Conservation (phyloP, 2,797 vertebrate genomes). For the Capromys pilorides region DNA sequence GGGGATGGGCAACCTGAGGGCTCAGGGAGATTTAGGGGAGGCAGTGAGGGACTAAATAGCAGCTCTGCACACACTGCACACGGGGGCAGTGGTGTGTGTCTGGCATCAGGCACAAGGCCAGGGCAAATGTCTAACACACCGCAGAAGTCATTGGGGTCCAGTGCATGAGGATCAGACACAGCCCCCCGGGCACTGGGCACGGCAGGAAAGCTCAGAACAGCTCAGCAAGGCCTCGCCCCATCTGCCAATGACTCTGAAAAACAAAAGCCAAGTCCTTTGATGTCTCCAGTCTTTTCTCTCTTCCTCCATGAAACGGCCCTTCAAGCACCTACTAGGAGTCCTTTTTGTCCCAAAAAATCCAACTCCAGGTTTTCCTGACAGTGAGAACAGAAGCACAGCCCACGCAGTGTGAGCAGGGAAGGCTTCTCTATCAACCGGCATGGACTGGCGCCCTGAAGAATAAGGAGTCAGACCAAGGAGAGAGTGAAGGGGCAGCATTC, state of each 20-base stretch:
- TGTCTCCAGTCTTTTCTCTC: background rate
- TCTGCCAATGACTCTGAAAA: background rate
- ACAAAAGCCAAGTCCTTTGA: background rate
- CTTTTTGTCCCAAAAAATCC: background rate
- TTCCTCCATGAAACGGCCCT: background rate
- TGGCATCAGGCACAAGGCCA: accelerated
- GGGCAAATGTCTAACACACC: too few relatives aligned
- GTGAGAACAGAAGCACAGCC: background rate
- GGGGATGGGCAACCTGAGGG: background rate
- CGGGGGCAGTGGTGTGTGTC: background rate
- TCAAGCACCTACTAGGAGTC: background rate
- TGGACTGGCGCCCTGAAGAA: background rate
- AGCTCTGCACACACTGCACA: background rate
- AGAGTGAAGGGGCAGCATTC: background rate
- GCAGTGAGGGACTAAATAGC: background rate
- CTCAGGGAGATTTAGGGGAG: background rate
- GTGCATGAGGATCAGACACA: background rate
- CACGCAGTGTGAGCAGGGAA: background rate
- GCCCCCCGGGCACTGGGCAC: accelerated
- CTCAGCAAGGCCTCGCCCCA: background rate
- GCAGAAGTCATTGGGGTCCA: background rate
- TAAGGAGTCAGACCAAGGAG: background rate
- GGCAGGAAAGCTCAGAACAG: background rate
- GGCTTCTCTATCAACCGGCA: background rate
- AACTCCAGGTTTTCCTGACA: background rate